Evolutionary conservation across 1,140 invertebrate genomes (phyloP), one percentile per base, ranked within the genome.

Genomic region (Drosophila ficusphila): DNA sequence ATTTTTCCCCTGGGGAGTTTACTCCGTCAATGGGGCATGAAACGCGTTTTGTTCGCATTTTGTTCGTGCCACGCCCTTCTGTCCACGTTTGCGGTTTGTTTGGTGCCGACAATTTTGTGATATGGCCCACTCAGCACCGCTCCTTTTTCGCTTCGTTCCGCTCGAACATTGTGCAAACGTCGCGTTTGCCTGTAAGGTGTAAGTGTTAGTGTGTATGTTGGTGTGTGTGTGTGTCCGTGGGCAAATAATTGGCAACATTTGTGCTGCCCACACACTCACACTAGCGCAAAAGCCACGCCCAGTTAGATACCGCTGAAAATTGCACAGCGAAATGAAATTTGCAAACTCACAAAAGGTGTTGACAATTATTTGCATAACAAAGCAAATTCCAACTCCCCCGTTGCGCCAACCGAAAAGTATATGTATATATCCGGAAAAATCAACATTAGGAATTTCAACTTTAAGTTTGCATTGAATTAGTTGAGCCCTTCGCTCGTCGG

Each of bases 311-410:
- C 76, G 38, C 56, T 70, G 57, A 49, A 77, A 77, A 76, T 70
- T 54, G 57, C 57, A 77, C 51, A 79, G 74, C 76, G 42, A 70
- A 79, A 79, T 79, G 70, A 79, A 79, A 79, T 79, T 79, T 79
- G 76, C 76, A 75, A 79, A 79, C 76, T 74, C 70, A 70, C 76
- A 79, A 79, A 79, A 79, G 77, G 77, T 79, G 77, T 79, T 79
- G 77, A 79, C 77, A 79, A 79, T 79, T 79, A 79, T 79, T 79
- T 79, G 77, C 77, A 79, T 79, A 79, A 88, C 81, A 88, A 88
- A 86, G 77, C 82, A 67, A 65, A 81, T 58, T 46, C 64, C 65
- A 14, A 9, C 19, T 16, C 14, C 33, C 19, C 6, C 14, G 6
- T 12, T 6, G 14, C 34, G 18, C 11, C 54, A 25, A 31, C 25